Conservation (phyloP, 2,888 invertebrate genomes). For the Tromatobia lineatoria region DNA sequence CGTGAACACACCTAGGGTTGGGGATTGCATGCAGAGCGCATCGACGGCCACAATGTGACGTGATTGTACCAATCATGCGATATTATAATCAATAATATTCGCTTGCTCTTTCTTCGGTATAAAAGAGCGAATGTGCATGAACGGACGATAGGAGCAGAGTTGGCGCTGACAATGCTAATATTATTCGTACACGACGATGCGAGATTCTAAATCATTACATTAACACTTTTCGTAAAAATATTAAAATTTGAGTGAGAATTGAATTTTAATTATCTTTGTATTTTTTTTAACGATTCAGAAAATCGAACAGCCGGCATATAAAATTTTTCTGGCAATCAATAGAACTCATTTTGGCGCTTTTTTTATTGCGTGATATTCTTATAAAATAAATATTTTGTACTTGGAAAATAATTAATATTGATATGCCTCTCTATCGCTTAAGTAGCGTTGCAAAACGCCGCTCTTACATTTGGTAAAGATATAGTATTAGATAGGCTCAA, state of each 20-base stretch:
- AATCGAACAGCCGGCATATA: not conserved
- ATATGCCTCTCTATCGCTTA: too few species aligned
- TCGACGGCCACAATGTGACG: conserved; percentile 79
- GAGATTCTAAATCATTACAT: not conserved
- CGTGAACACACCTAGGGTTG: conserved; percentile 59
- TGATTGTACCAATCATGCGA: conserved; percentile 84
- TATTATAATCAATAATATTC: conserved; percentile 83
- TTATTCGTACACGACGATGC: conserved; percentile 8
- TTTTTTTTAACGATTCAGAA: not conserved
- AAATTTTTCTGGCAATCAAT: too few species aligned
- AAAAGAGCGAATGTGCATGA: conserved; percentile 65
- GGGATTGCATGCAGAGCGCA: conserved; percentile 78
- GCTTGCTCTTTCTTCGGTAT: conserved; percentile 64
- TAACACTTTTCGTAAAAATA: not conserved
- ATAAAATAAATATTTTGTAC: too few species aligned
- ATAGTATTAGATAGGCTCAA: too few species aligned
- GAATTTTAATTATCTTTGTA: not conserved
- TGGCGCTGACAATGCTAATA: conserved; percentile 1
- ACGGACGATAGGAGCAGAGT: not conserved
- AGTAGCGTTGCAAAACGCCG: too few species aligned
- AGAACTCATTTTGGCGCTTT: too few species aligned
- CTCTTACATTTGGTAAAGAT: too few species aligned
- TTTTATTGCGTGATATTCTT: too few species aligned
- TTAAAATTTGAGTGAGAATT: not conserved
- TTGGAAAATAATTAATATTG: too few species aligned